Evolutionary conservation across 2,888 invertebrate genomes (phyloP).

Genomic region (Volucella inflata): DNA sequence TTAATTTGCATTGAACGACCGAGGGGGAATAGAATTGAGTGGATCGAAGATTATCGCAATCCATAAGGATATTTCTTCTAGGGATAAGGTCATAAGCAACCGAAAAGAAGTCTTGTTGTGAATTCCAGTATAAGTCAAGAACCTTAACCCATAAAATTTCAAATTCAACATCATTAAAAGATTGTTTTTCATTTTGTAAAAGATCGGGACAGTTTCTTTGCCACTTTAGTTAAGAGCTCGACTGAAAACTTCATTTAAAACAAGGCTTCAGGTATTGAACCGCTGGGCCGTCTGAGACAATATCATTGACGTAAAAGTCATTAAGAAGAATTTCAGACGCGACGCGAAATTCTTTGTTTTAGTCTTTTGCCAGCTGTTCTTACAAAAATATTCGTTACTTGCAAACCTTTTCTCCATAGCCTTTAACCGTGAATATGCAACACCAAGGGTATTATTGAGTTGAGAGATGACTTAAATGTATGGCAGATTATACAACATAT

Average conservation of each 20-base stretch:
- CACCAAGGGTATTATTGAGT: neutral
- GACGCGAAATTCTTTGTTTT: slow-evolving; percentile 47
- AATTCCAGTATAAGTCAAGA: too few species aligned
- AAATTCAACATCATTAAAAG: too few species aligned
- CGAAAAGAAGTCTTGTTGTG: too few species aligned
- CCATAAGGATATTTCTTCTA: too few species aligned
- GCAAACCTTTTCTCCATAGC: too few species aligned
- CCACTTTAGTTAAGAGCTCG: neutral
- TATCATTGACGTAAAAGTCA: too few species aligned
- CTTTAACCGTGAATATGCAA: neutral
- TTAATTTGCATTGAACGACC: too few species aligned
- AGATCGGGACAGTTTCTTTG: neutral
- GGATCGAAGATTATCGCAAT: too few species aligned
- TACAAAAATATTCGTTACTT: neutral
- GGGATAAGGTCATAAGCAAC: neutral
- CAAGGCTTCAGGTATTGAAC: neutral
- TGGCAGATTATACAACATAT: too few species aligned
- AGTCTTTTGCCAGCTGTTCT: slow-evolving; percentile 59
- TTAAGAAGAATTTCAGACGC: slow-evolving; percentile 27
- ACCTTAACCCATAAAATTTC: too few species aligned
- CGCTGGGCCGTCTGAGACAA: neutral
- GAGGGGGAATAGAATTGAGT: too few species aligned
- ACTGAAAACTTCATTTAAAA: neutral
- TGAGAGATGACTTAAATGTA: neutral
- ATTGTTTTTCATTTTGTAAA: neutral